Evolutionary conservation across 2,797 vertebrate genomes (phyloP).

Genomic region (Danio aesculapii): DNA sequence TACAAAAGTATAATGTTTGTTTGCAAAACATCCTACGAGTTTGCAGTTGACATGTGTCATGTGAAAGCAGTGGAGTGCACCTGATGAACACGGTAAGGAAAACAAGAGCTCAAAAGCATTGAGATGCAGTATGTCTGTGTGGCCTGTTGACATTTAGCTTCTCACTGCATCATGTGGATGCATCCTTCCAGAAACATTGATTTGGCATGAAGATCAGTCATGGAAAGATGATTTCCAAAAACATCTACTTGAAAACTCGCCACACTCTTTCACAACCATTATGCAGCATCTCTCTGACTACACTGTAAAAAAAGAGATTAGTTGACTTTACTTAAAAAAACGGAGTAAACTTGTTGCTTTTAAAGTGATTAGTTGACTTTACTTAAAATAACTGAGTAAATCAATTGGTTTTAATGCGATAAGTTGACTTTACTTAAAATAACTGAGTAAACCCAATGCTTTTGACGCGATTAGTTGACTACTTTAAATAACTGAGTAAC

Average conservation of each 20-base stretch:
- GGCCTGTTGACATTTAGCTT: conserved; percentile 71
- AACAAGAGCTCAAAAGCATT: background rate
- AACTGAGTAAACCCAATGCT: too few relatives aligned
- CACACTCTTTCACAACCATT: background rate
- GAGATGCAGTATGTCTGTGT: conserved; percentile 15
- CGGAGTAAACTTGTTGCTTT: too few relatives aligned
- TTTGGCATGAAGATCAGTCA: conserved; percentile 58
- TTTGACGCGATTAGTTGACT: too few relatives aligned
- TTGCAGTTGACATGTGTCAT: background rate
- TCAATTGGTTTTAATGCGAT: too few relatives aligned
- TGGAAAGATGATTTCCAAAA: conserved; percentile 17
- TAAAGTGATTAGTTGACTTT: too few relatives aligned
- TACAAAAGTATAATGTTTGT: background rate
- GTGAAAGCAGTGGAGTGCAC: conserved; percentile 6
- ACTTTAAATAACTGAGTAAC: too few relatives aligned
- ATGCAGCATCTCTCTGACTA: background rate
- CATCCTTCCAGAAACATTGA: conserved; percentile 66
- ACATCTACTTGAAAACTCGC: background rate
- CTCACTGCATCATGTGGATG: conserved; percentile 50
- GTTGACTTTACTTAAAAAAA: too few relatives aligned
- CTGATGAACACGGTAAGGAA: background rate
- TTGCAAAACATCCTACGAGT: background rate
- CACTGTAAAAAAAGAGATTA: background rate
- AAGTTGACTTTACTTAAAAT: too few relatives aligned
- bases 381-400: too few relatives aligned